These are phyloP conservation scores for Nemurella pictetii DNA, from an alignment of 2,888 invertebrate genomes.

Conservation along the genomic window DNA sequence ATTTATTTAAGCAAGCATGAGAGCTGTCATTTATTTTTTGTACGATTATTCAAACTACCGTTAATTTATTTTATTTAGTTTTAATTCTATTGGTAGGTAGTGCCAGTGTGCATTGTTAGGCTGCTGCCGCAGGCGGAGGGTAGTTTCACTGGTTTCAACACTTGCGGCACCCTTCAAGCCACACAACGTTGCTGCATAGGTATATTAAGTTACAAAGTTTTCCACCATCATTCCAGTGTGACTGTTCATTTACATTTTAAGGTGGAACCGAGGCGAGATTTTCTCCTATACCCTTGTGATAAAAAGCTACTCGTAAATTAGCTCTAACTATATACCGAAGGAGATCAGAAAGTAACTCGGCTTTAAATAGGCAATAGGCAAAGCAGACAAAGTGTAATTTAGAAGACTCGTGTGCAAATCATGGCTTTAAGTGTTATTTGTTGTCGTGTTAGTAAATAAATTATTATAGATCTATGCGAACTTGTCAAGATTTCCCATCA, in stretches of 20 bases:
- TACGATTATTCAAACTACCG: not conserved
- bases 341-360: not conserved
- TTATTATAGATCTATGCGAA: not conserved
- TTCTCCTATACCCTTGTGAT: not conserved
- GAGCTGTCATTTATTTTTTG: not conserved
- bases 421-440: not conserved
- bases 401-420: not conserved
- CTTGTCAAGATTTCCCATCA: constrained; percentile 27
- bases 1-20: not conserved
- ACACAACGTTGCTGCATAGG: not conserved
- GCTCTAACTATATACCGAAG: not conserved
- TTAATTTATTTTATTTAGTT: not conserved
- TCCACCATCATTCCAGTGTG: not conserved
- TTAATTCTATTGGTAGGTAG: not conserved
- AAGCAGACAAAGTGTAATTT: not conserved
- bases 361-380: not conserved
- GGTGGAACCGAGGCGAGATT: not conserved
- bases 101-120: not conserved
- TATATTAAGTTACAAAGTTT: not conserved
- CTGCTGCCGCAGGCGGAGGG: not conserved
- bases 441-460: not conserved
- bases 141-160: not conserved
- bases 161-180: not conserved
- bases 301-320: not conserved
- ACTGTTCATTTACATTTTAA: not conserved